These are phyloP conservation scores for Drosophila kepulauana DNA, from an alignment of 1,140 invertebrate genomes.

Conservation along the genomic window DNA sequence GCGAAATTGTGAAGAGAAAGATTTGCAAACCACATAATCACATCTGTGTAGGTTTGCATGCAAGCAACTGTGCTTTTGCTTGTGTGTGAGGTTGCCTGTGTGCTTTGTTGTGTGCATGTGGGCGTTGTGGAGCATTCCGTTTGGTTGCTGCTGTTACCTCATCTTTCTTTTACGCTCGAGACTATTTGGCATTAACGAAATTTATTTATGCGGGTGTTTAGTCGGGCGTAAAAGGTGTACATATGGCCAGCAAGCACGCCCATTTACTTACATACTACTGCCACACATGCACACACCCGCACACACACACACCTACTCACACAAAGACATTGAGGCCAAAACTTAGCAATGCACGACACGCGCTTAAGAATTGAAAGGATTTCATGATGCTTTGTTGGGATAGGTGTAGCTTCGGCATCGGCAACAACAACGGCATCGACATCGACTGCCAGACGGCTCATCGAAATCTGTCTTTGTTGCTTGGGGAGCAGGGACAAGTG, in stretches of 20 bases:
- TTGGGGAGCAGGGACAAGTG: not conserved
- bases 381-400: constrained; percentile 38
- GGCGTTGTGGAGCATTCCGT: constrained; percentile 54
- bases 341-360: constrained; percentile 74
- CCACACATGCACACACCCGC: not conserved
- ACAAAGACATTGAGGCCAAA: constrained; percentile 13
- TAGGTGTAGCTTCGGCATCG: constrained; percentile 14
- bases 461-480: constrained; percentile 22
- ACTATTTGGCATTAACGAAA: constrained; percentile 83
- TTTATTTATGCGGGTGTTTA: constrained; percentile 84
- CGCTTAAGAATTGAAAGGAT: constrained; percentile 76
- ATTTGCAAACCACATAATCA: constrained; percentile 13
- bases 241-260: constrained; percentile 63
- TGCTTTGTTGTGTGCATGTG: not conserved
- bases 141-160: constrained; percentile 72
- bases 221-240: constrained; percentile 82
- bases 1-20: constrained; percentile 30
- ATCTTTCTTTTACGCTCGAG: constrained; percentile 82
- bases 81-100: not conserved
- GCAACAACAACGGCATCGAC: not conserved
- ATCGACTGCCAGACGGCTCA: not conserved
- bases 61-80: not conserved
- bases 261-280: constrained; percentile 16
- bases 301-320: not conserved
- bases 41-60: constrained; percentile 2